A percentile compares a stretch with the other conserved stretches of the same genome.
Evolutionary conservation across 2,888 invertebrate genomes (phyloP).

Genomic region (Dynastes hyllus): DNA sequence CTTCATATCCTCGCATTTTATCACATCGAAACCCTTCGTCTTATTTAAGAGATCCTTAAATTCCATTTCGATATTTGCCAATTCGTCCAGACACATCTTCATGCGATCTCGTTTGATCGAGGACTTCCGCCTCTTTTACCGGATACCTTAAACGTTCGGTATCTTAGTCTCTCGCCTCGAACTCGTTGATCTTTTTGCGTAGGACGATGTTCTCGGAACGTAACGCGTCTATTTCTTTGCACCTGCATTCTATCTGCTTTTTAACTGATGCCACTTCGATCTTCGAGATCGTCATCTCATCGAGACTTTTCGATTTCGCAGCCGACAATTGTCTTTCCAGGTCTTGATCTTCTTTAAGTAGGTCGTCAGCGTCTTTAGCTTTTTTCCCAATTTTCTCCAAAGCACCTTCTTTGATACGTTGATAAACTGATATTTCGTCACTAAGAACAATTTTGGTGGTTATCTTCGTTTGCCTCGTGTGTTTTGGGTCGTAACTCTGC

Average conservation of each 20-base stretch:
- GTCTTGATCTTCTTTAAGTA: slow-evolving; percentile 51
- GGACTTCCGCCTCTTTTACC: slow-evolving; percentile 65
- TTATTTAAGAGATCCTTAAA: slow-evolving; percentile 63
- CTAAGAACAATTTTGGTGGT: no score
- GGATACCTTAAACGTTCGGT: slow-evolving; percentile 61
- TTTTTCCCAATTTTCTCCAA: slow-evolving; percentile 53
- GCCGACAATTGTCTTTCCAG: slow-evolving; percentile 61
- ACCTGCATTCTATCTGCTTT: slow-evolving; percentile 48
- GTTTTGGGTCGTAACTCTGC: no score
- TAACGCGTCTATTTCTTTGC: slow-evolving; percentile 50
- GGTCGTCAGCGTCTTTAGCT: slow-evolving; percentile 55
- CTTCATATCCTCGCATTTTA: slow-evolving; percentile 65
- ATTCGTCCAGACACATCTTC: slow-evolving; percentile 61
- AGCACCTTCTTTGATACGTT: slow-evolving; percentile 7
- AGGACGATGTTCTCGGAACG: slow-evolving; percentile 58
- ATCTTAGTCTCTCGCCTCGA: slow-evolving; percentile 57
- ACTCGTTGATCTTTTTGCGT: slow-evolving; percentile 53
- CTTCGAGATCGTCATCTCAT: slow-evolving; percentile 28
- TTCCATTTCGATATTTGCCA: slow-evolving; percentile 63
- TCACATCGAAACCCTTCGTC: slow-evolving; percentile 58
- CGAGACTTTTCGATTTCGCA: slow-evolving; percentile 42
- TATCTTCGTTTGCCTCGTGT: no score
- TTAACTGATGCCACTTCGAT: slow-evolving; percentile 38
- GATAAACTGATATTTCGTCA: no score
- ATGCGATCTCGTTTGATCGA: slow-evolving; percentile 66